A percentile compares a stretch with the other conserved stretches of the same genome.
Evolutionary conservation across 2,113 vertebrate species (phyloP).

Genomic region (Corythornis madagascariensis): DNA sequence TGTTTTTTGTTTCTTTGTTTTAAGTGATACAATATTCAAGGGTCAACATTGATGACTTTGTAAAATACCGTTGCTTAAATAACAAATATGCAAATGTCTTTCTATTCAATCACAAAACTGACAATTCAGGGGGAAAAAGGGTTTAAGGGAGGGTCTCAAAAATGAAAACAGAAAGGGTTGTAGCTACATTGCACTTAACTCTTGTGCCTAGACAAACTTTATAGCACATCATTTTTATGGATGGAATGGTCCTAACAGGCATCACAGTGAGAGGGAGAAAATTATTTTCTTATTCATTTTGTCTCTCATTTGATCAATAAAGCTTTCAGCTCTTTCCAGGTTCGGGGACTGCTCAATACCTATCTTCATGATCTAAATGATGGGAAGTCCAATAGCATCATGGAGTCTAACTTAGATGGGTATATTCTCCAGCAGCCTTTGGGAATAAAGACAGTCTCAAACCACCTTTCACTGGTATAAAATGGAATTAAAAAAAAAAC

Average conservation of each 20-base stretch:
- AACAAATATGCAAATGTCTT: neutral
- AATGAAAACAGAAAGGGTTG: neutral
- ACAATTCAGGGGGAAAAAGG: neutral
- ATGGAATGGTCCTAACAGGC: neutral
- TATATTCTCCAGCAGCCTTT: neutral
- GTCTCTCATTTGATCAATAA: neutral
- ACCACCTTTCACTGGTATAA: neutral
- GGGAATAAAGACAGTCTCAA: neutral
- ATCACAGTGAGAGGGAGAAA: neutral
- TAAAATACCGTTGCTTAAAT: neutral
- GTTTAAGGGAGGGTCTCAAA: neutral
- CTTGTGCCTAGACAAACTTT: neutral
- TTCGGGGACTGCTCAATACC: neutral
- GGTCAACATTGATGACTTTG: neutral
- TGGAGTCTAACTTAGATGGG: neutral
- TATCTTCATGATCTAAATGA: neutral
- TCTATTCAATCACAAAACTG: neutral
- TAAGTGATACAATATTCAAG: neutral
- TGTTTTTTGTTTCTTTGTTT: neutral
- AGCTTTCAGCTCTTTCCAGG: neutral
- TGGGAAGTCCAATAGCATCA: neutral
- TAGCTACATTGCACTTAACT: neutral
- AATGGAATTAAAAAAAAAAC: too few species aligned
- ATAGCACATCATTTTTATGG: neutral
- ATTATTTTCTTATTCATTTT: neutral